phyloP scores from a whole-genome alignment of 2,113 vertebrate genomes.

The Girardinichthys multiradiatus region DNA sequence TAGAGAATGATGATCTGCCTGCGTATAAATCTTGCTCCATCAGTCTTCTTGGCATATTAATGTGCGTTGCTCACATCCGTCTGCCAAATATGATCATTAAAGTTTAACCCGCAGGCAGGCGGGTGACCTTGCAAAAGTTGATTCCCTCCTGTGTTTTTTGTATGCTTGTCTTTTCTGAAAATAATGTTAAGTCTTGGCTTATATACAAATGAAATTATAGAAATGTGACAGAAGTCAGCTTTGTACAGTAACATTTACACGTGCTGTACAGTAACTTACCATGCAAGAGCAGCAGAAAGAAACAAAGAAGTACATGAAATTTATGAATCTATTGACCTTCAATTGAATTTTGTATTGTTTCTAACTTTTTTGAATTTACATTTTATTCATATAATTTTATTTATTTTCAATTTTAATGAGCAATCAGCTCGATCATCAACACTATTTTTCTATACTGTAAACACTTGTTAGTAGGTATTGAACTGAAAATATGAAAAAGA shows the following conservation, averaged over 20 bases:
- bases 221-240: constrained; percentile 26
- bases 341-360: background rate
- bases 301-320: background rate
- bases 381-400: constrained; percentile 3
- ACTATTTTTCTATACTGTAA: too few relatives aligned
- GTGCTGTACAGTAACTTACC: background rate
- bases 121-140: constrained; percentile 19
- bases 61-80: constrained; percentile 56
- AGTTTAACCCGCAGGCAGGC: constrained; percentile 51
- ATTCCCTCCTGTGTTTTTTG: constrained; percentile 17
- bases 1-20: constrained; percentile 54
- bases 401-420: too few relatives aligned
- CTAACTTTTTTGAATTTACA: background rate
- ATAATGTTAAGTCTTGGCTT: constrained; percentile 16
- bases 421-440: too few relatives aligned
- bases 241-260: background rate
- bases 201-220: background rate
- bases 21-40: background rate
- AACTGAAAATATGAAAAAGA: too few relatives aligned
- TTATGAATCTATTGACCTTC: background rate
- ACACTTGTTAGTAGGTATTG: too few relatives aligned
- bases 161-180: constrained; percentile 11
- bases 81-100: constrained; percentile 52
- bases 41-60: constrained; percentile 34
- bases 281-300: background rate